Evolutionary conservation across 2,888 invertebrate genomes (phyloP), one percentile per base, ranked within the genome.

Genomic region (Oxystoma pomonae): DNA sequence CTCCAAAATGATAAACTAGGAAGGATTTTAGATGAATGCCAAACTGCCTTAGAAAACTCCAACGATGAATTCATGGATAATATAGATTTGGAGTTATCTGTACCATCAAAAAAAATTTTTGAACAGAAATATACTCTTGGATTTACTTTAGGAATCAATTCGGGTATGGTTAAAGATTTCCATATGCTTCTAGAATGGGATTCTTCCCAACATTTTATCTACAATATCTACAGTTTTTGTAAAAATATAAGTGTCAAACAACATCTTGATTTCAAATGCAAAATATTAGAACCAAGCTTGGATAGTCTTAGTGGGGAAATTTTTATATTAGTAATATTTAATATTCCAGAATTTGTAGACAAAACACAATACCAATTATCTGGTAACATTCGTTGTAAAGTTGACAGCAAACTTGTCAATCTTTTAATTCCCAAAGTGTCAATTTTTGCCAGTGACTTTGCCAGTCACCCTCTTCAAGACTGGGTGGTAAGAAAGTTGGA

Each of bases 91-190:
- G 18, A 59, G 59, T 16, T 65, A 17, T 57, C 57, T 1, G 55
- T 20, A 12, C 56, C 64, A 7, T 76, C 75, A 74, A 74, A 70
- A 49, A 72, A 70, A 60, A 69, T 69, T 51, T 69, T 70, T 57
- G 71, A 74, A 64, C 67, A 64, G 35, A 72, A 70, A 61, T 73
- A 71, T 62, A 67, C 65, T n/a, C 35, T 78, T 35, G 77, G 78
- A 16, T 69, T 74, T 49, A 59, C 55, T n/a, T 20, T 65, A 17
- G 0, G 5, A 20, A 52, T 12, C 3, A 1, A 16, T 21, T 21
- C 35, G 16, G 53, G 56, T 16, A 20, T 17, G 20, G 20, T 60
- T 55, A 21, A 58, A 35, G 57, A 61, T 50, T 18, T 64, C 1
- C 57, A 35, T 57, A 16, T 55, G 2, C 1, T 65, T 20, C 55